phyloP scores from a whole-genome alignment of 2,113 vertebrate genomes.

The Thunnus thynnus region DNA sequence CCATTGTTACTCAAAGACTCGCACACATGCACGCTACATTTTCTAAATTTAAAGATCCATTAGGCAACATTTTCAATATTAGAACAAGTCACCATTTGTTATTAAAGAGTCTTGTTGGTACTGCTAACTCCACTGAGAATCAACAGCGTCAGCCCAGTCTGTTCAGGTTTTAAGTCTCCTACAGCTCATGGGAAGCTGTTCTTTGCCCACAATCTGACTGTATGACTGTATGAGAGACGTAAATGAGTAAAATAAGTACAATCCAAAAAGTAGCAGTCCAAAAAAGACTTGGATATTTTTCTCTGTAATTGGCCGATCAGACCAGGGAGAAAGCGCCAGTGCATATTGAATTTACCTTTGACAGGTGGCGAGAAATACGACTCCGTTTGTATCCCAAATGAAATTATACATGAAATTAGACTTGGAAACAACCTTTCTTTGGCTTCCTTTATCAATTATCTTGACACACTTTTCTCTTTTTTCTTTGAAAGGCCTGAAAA shows the following conservation, averaged over 20 bases:
- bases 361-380: conserved; percentile 39
- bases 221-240: neutral
- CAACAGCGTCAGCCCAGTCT: neutral
- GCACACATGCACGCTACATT: neutral
- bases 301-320: conserved; percentile 7
- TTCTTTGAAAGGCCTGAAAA: conserved; percentile 14
- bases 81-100: neutral
- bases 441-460: neutral
- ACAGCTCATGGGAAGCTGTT: neutral
- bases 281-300: conserved; percentile 11
- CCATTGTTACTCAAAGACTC: neutral
- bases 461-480: neutral
- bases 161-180: neutral
- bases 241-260: conserved; percentile 7
- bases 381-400: conserved; percentile 3
- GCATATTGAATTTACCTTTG: conserved; percentile 35
- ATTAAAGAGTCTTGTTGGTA: neutral
- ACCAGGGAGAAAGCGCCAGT: neutral
- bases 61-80: conserved; percentile 1
- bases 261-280: conserved; percentile 17
- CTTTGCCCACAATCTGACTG: neutral
- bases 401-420: conserved; percentile 47
- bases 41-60: conserved; percentile 1
- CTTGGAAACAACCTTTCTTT: conserved; percentile 27
- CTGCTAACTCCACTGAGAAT: conserved; percentile 5